Base-by-base conservation (phyloP, 2,888 invertebrate species). In the Neoascia interrupta region DNA sequence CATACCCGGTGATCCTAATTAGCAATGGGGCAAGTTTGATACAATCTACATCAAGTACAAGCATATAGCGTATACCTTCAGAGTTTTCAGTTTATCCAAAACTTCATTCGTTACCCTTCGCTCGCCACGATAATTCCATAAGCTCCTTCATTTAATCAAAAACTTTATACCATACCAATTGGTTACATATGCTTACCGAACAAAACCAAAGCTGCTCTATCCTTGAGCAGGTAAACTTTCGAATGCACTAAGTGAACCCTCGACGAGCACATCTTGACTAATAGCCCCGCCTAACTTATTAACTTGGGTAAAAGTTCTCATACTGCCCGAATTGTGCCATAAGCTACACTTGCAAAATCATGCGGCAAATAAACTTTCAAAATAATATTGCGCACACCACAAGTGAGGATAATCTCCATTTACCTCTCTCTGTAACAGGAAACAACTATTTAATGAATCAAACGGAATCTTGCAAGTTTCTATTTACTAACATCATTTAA, bases 361-460 rank as follows among this genome's bases (percentile, higher is more conserved):
- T 61, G 36, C 45, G 45, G 43, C 37, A 53, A 53, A 61, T 58
- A n/a, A 58, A 37, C 53, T 54, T 54, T 23, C 43, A n/a, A 18
- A 43, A 43, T 31, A 31, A 31, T 34, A 60, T 58, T 47, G 28
- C 28, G 11, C n/a, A n/a, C 28, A 54, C 37, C 70, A 54, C 61
- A 61, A 61, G 37, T 70, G 70, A 45, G 28, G 45, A 61, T 70
- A 61, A 70, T 70, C 53, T 21, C 1, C 28, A 36, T 13, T 53
- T 53, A 51, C 23, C 43, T 18, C 51, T n/a, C n/a, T n/a, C n/a
- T n/a, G n/a, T 37, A 16, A 21, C 19, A 37, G 8, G 8, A 45
- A 53, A 45, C 60, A 70, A 54, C 53, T 54, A 53, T 54, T 66
- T 60, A 66, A 58, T 73, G 73, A 73, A 73, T 73, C 58, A 73